phyloP scores from a whole-genome alignment of 2,113 vertebrate genomes.

The Glaucomys volans region DNA sequence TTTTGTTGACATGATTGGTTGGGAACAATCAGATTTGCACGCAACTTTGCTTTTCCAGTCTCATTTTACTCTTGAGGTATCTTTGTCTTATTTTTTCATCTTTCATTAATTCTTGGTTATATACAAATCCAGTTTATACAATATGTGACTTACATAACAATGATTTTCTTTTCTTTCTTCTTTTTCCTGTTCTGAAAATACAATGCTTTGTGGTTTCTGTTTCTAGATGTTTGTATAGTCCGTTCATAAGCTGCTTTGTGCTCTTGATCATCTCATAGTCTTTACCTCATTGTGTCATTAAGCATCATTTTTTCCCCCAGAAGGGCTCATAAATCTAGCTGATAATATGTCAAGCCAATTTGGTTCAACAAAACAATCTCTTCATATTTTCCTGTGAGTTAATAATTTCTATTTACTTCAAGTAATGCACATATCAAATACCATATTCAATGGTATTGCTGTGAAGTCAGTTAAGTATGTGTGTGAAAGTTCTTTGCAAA shows the following conservation, averaged over 20 bases:
- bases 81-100: not conserved
- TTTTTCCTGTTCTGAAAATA: not conserved
- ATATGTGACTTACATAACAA: not conserved
- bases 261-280: not conserved
- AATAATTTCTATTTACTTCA: not conserved
- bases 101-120: not conserved
- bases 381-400: not conserved
- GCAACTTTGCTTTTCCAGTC: not conserved
- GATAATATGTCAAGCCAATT: not conserved
- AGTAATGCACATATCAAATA: too few species aligned
- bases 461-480: not conserved
- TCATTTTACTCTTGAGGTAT: not conserved
- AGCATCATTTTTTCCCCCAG: not conserved
- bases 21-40: not conserved
- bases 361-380: not conserved
- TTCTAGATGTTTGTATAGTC: not conserved
- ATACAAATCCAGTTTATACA: not conserved
- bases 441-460: too few species aligned
- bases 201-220: not conserved
- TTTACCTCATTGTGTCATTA: not conserved
- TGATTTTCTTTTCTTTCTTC: not conserved
- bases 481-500: not conserved
- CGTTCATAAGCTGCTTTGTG: not conserved
- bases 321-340: not conserved
- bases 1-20: not conserved